Evolutionary conservation across 2,888 invertebrate genomes (phyloP).

Genomic region (Hydriomena furcata): DNA sequence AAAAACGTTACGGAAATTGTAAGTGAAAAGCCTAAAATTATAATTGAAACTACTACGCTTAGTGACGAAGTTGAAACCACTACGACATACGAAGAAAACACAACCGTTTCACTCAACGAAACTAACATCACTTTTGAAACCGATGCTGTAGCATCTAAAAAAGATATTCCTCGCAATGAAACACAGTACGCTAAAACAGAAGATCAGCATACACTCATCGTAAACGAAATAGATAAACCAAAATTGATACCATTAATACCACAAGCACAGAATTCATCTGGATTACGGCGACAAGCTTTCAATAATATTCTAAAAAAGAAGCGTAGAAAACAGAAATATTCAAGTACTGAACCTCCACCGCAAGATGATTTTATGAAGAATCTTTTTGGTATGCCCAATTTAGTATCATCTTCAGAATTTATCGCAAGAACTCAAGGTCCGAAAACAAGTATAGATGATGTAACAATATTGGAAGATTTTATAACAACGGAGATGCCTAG

Average conservation of each 20-base stretch:
- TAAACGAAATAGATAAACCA: constrained; percentile 45
- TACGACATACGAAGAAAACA: constrained; percentile 27
- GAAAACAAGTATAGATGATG: constrained; percentile 41
- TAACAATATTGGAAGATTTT: constrained; percentile 61
- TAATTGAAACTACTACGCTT: constrained; percentile 41
- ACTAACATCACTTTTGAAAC: constrained; percentile 1
- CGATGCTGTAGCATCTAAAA: background rate
- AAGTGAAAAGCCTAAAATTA: constrained; percentile 31
- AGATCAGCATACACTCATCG: constrained; percentile 32
- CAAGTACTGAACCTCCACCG: constrained; percentile 62
- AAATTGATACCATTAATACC: constrained; percentile 41
- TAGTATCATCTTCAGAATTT: constrained; percentile 72
- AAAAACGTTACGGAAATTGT: constrained; percentile 43
- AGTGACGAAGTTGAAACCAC: constrained; percentile 27
- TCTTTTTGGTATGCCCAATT: constrained; percentile 61
- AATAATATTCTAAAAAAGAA: constrained; percentile 67
- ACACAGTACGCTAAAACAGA: constrained; percentile 42
- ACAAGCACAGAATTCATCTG: constrained; percentile 50
- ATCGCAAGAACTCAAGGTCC: constrained; percentile 60
- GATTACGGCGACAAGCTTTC: constrained; percentile 60
- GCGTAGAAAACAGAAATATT: constrained; percentile 61
- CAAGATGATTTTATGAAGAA: constrained; percentile 59
- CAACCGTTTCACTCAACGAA: constrained; percentile 22
- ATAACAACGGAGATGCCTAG: constrained; percentile 55
- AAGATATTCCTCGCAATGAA: constrained; percentile 13